These are phyloP conservation scores for Ornithorhynchus anatinus DNA, from an alignment of 2,113 vertebrate species.

Conservation along the genomic window DNA sequence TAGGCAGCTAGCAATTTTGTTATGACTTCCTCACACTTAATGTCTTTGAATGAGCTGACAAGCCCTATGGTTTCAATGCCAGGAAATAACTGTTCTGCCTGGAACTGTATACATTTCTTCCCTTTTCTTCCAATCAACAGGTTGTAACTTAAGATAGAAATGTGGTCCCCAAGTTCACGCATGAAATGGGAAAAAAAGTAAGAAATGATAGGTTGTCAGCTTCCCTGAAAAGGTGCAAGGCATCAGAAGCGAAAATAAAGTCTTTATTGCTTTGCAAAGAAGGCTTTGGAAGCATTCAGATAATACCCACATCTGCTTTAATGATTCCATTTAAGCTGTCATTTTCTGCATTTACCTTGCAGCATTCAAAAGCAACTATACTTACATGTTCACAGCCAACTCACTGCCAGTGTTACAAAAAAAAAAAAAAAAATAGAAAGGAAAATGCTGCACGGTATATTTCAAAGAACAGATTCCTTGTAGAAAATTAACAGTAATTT, in stretches of 20 bases:
- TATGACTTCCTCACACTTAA: slow-evolving; percentile 45
- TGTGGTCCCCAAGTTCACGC: slow-evolving; percentile 42
- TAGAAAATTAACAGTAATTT: slow-evolving; percentile 72
- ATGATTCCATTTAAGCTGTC: slow-evolving; percentile 79
- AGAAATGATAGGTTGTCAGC: slow-evolving; percentile 75
- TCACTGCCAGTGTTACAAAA: slow-evolving; percentile 48
- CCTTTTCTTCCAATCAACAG: slow-evolving; percentile 36
- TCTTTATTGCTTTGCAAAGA: slow-evolving; percentile 58
- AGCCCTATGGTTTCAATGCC: not conserved
- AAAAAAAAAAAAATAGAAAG: slow-evolving; percentile 2
- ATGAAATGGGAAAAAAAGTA: slow-evolving; percentile 55
- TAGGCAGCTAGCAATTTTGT: slow-evolving; percentile 54
- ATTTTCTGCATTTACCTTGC: slow-evolving; percentile 75
- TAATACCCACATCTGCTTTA: slow-evolving; percentile 74
- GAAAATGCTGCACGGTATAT: slow-evolving; percentile 44
- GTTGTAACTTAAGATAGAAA: slow-evolving; percentile 59
- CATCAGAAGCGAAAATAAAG: slow-evolving; percentile 68
- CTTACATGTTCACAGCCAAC: slow-evolving; percentile 62
- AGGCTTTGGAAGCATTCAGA: slow-evolving; percentile 66
- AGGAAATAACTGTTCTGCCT: slow-evolving; percentile 26
- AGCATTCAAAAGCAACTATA: slow-evolving; percentile 72
- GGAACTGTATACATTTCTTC: slow-evolving; percentile 41
- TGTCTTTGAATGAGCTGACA: slow-evolving; percentile 23
- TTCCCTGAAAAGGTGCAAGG: slow-evolving; percentile 59
- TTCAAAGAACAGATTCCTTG: slow-evolving; percentile 64